Evolutionary conservation across 2,113 vertebrate species (phyloP).

Genomic region (Eidolon helvum): DNA sequence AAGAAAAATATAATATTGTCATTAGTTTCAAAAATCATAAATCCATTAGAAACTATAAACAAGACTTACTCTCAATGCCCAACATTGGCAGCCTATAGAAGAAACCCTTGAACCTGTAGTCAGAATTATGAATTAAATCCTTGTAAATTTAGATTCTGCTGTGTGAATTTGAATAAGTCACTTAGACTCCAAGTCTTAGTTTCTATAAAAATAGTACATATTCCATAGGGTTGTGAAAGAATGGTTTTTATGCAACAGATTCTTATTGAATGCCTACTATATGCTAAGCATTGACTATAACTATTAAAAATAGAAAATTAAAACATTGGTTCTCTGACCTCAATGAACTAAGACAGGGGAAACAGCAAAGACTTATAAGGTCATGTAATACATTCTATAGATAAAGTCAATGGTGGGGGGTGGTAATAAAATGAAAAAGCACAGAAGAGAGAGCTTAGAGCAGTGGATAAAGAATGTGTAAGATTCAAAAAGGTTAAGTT

Average conservation of each 20-base stretch:
- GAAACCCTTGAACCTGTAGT: not conserved
- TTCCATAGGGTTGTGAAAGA: not conserved
- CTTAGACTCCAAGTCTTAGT: not conserved
- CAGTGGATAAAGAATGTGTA: not conserved
- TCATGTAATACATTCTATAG: not conserved
- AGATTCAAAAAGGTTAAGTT: not conserved
- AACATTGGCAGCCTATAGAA: not conserved
- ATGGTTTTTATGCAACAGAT: not conserved
- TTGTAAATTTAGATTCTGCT: not conserved
- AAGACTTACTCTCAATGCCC: not conserved
- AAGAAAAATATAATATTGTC: not conserved
- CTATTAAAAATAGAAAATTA: not conserved
- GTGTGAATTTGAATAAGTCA: not conserved
- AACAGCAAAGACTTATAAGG: not conserved
- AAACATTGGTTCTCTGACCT: not conserved
- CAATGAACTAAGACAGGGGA: not conserved
- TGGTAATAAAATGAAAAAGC: not conserved
- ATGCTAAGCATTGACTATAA: not conserved
- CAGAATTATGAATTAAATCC: not conserved
- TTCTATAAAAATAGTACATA: not conserved
- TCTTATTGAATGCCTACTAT: not conserved
- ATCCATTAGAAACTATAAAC: not conserved
- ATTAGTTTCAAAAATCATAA: slow-evolving; percentile 26
- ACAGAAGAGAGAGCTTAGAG: not conserved
- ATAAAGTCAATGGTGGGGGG: not conserved